phyloP scores from a whole-genome alignment of 2,888 invertebrate genomes.

The Aleiodes testaceus region DNA sequence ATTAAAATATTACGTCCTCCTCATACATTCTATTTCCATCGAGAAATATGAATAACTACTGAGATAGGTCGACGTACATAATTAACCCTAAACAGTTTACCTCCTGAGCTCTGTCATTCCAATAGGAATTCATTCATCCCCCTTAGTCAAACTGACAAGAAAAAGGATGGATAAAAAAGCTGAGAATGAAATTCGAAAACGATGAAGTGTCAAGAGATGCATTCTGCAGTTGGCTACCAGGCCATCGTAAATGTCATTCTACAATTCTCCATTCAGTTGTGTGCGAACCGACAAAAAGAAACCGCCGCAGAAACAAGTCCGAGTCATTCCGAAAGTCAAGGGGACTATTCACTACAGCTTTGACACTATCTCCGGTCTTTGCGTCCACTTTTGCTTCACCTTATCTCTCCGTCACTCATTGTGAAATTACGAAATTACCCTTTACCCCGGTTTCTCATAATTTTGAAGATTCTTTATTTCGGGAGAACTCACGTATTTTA shows the following conservation, averaged over 20 bases:
- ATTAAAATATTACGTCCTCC: constrained; percentile 58
- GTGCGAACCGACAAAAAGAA: constrained; percentile 48
- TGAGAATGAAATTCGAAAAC: constrained; percentile 22
- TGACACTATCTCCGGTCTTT: constrained; percentile 36
- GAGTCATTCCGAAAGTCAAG: constrained; percentile 34
- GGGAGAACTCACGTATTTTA: constrained; percentile 5
- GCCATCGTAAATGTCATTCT: constrained; percentile 36
- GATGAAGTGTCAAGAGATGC: constrained; percentile 48
- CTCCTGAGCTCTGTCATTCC: background rate
- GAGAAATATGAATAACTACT: constrained; percentile 9
- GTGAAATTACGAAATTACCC: constrained; percentile 32
- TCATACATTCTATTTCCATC: constrained; percentile 11
- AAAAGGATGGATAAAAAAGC: constrained; percentile 31
- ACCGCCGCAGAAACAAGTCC: constrained; percentile 36
- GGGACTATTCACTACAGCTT: constrained; percentile 35
- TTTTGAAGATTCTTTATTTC: no score
- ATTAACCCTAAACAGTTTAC: background rate
- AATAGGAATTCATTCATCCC: background rate
- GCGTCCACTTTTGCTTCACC: constrained; percentile 13
- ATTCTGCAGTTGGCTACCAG: constrained; percentile 50
- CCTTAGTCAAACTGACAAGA: background rate
- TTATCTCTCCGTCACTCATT: constrained; percentile 47
- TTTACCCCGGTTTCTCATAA: background rate
- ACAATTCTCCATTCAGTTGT: constrained; percentile 36
- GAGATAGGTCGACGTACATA: background rate